Evolutionary conservation across 2,888 invertebrate genomes (phyloP), one percentile per base, ranked within the genome.

Genomic region (Sesia bembeciformis): DNA sequence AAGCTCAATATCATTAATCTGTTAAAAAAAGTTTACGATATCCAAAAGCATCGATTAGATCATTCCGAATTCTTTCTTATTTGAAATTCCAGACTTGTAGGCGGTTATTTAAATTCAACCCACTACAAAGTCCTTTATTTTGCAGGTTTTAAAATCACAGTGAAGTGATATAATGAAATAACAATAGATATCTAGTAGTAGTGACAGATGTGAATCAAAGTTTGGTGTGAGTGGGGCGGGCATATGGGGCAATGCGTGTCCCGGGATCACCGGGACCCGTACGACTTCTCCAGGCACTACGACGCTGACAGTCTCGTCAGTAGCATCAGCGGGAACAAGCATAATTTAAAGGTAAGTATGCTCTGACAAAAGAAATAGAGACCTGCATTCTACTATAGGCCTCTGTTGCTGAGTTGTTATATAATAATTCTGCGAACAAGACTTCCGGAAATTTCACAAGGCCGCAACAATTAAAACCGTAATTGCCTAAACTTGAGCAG

Each of bases 231-330:
- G 64, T 65, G 66, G 62, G 62, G 61, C 75, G 73, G 72, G 82
- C 90, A 72, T 92, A 94, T 94, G 94, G 94, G 94, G 92, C 93
- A 94, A 93, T 94, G 94, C 90, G 92, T 93, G 88, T 93, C 93
- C 88, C 92, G 93, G 84, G 83, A 83, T 70, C 77, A 84, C 75
- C 86, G 85, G 81, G 90, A 87, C 80, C 77, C 88, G 56, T 86
- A 86, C 66, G 76, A 79, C 56, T 84, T 84, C 64, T 73, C 83
- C 53, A 78, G 88, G 57, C 90, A 88, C 60, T 89, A 84, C 70
- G 90, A 90, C 66, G 81, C 86, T 39, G 85, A 87, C 60, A 90
- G 90, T 62, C 63, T 87, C 55, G 84, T 82, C 52, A 89, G 88
- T 70, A 83, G 79, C 62, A 66, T 78, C 60, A 76, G 78, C 61